These are phyloP conservation scores for Micropoecilia bifurca DNA, from an alignment of 2,797 vertebrate species.

Conservation along the genomic window DNA sequence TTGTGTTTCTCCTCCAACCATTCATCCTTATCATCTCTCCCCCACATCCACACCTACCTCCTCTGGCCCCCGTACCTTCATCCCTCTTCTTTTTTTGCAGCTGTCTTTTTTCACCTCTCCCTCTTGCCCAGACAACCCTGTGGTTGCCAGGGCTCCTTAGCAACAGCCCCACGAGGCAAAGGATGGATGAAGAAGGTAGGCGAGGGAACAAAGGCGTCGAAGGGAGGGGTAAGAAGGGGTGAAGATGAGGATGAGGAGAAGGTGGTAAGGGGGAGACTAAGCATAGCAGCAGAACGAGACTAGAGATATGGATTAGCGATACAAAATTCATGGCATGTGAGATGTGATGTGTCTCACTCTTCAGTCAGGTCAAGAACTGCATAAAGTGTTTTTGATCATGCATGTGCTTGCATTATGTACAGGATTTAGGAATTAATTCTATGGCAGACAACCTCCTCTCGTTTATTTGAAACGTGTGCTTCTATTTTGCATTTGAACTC, in stretches of 20 bases:
- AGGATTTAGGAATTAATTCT: neutral
- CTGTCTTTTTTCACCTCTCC: conserved; percentile 45
- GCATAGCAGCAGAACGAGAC: neutral
- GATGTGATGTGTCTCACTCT: neutral
- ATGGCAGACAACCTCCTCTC: neutral
- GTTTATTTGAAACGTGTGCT: neutral
- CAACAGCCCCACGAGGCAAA: conserved; percentile 75
- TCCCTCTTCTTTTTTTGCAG: conserved; percentile 23
- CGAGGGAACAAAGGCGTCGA: conserved; percentile 14
- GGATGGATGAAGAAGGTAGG: conserved; percentile 28
- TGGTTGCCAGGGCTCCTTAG: conserved; percentile 78
- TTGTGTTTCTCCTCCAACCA: conserved; percentile 14
- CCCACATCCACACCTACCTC: neutral
- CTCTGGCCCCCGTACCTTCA: neutral
- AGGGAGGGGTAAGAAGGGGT: conserved; percentile 14
- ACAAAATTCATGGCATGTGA: neutral
- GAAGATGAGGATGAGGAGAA: conserved; percentile 25
- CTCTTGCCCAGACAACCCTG: conserved; percentile 61
- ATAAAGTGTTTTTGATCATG: neutral
- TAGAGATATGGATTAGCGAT: neutral
- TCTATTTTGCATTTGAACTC: conserved; percentile 17
- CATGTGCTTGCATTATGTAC: neutral
- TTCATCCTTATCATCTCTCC: neutral
- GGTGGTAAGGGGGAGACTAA: neutral
- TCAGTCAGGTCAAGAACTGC: neutral